Conservation (phyloP, 1,140 invertebrate genomes). For the Geopemphigus sp. region DNA sequence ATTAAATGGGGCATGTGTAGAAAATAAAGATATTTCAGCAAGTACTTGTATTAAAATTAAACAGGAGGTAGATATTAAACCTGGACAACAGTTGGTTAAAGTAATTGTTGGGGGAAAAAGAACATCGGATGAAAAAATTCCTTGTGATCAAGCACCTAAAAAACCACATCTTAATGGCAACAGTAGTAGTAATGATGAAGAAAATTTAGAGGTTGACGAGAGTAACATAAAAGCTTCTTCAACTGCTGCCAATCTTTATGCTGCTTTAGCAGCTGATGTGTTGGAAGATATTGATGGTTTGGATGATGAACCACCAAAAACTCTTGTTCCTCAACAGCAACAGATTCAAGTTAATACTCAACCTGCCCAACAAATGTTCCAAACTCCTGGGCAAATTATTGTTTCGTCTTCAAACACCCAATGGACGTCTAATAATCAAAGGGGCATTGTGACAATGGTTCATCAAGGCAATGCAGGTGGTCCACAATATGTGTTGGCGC, state of each 20-base stretch:
- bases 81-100: slow-evolving; percentile 20
- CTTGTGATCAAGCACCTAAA: slow-evolving; percentile 51
- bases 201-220: slow-evolving; percentile 57
- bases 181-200: slow-evolving; percentile 50
- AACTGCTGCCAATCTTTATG: slow-evolving; percentile 70
- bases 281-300: slow-evolving; percentile 63
- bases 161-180: slow-evolving; percentile 53
- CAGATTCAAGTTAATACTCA: slow-evolving; percentile 36
- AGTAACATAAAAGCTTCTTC: slow-evolving; percentile 62
- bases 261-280: slow-evolving; percentile 68
- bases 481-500: slow-evolving; percentile 61
- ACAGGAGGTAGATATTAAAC: slow-evolving; percentile 5
- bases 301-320: slow-evolving; percentile 55
- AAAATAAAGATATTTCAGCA: slow-evolving; percentile 20
- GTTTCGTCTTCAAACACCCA: slow-evolving; percentile 37
- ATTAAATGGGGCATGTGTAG: slow-evolving; percentile 53
- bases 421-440: slow-evolving; percentile 47
- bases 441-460: slow-evolving; percentile 46
- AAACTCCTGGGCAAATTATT: slow-evolving; percentile 35
- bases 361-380: slow-evolving; percentile 23
- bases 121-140: slow-evolving; percentile 62
- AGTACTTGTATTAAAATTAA: slow-evolving; percentile 51
- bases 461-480: slow-evolving; percentile 50
- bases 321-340: neutral
- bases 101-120: slow-evolving; percentile 53